Evolutionary conservation across 2,797 vertebrate species (phyloP), one percentile per base, ranked within the genome.

Genomic region (Xenentodon cancila): DNA sequence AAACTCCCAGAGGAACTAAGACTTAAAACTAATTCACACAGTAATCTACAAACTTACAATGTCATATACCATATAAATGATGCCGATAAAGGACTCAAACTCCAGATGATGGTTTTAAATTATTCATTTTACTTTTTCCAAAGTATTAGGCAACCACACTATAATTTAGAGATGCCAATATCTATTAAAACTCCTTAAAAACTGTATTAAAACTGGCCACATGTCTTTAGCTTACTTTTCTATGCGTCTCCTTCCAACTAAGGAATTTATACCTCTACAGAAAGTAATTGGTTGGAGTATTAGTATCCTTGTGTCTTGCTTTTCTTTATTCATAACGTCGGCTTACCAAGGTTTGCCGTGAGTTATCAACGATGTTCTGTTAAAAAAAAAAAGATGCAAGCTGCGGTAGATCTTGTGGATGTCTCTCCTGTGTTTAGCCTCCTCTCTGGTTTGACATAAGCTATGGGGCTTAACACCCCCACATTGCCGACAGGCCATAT

Each of bases 361-460:
- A 68, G 71, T 81, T 76, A 62, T 64, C 5, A 18, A 61, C 52
- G 43, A 37, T 37, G 2, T 37, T 37, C 9, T 37, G 34, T 42
- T 67, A 69, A 55, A 79, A 66, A 75, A 59, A 37, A 81, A 75
- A 80, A 75, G 71, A 71, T 78, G 75, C 68, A 74, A 62, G 54
- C 44, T 15, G 60, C 73, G 53, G 63, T 70, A 58, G 69, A 78
- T 72, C 75, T 64, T 68, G 64, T 63, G 50, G 37, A 56, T 65
- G 59, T 75, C 72, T 74, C 66, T 69, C 59, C 18, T 82, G 69
- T 77, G 63, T 76, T 75, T 57, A 65, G 51, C 53, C 71, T 81
- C 82, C 75, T 76, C 51, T 64, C 67, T 56, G 68, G 63, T 85
- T 85, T 82, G 79, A 86, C 73, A 86, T 75, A 57, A 79, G 74